Conservation (phyloP, 1,140 invertebrate genomes). For the Conus betulinus region DNA sequence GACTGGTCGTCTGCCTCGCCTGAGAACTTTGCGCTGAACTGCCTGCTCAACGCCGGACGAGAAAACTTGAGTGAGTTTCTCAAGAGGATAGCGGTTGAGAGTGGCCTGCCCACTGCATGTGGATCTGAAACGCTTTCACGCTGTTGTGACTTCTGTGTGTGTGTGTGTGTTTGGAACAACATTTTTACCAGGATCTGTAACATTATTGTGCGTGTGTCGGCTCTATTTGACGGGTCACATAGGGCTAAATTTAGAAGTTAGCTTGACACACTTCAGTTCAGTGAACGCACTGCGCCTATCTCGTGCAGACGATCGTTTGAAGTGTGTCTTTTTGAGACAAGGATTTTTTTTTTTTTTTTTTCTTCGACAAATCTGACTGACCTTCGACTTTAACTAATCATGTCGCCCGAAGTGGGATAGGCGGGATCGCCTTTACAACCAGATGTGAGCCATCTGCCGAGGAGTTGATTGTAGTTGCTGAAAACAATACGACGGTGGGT, state of each 20-base stretch:
- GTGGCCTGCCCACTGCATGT: background rate
- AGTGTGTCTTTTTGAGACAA: background rate
- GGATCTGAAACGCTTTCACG: background rate
- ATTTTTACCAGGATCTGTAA: background rate
- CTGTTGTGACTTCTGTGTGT: background rate
- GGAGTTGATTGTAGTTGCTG: background rate
- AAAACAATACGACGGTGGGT: background rate
- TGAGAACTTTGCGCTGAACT: background rate
- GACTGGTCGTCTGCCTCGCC: slow-evolving; percentile 32
- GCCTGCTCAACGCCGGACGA: background rate
- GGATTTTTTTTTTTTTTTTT: background rate
- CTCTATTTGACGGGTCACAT: background rate
- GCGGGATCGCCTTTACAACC: background rate
- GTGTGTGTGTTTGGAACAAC: background rate
- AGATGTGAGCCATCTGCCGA: background rate
- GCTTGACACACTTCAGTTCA: background rate
- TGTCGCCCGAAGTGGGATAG: slow-evolving; percentile 12
- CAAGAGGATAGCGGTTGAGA: too few relatives aligned
- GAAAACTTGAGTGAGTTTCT: background rate
- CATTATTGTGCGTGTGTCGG: background rate
- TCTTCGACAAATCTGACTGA: background rate
- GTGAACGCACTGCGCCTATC: background rate
- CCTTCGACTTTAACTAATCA: background rate
- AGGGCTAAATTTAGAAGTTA: background rate
- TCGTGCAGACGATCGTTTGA: background rate